A percentile compares a stretch with the other conserved stretches of the same genome.
Evolutionary conservation across 2,797 vertebrate genomes (phyloP).

Genomic region (Cryptoprocta ferox): DNA sequence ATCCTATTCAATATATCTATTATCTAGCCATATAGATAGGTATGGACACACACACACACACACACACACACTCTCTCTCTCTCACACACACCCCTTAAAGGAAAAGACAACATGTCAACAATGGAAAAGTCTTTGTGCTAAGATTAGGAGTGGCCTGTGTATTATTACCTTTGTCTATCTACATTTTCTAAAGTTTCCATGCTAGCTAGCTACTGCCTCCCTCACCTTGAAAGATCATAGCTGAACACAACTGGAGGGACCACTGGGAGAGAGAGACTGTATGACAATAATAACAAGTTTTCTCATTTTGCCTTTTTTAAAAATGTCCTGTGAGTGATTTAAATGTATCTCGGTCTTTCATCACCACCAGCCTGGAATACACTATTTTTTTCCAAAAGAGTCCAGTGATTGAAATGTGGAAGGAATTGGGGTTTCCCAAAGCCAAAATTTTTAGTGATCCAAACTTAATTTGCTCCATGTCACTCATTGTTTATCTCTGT

Average conservation of each 20-base stretch:
- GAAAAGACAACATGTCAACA: slow-evolving; percentile 1
- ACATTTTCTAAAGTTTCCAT: background rate
- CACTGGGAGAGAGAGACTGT: accelerated
- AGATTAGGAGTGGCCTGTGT: background rate
- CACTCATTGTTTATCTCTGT: slow-evolving; percentile 82
- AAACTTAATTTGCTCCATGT: slow-evolving; percentile 76
- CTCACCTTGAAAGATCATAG: background rate
- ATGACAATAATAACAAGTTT: background rate
- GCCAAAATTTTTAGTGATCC: slow-evolving; percentile 56
- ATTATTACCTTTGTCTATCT: background rate
- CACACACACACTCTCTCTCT: background rate
- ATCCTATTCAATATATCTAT: background rate
- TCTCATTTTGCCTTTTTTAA: background rate
- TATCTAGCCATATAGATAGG: background rate
- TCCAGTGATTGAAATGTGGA: slow-evolving; percentile 82
- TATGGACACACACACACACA: background rate
- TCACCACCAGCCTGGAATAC: slow-evolving; percentile 76
- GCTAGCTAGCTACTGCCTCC: background rate
- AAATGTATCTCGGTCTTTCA: slow-evolving; percentile 80
- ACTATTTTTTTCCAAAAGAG: slow-evolving; percentile 74
- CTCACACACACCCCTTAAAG: background rate
- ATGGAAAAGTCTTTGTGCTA: background rate
- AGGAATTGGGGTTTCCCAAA: slow-evolving; percentile 76
- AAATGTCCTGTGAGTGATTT: slow-evolving; percentile 61
- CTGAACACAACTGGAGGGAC: background rate